A percentile compares a stretch with the other conserved stretches of the same genome.
Evolutionary conservation across 1,140 invertebrate species (phyloP).

Genomic region (Lamellibrachia luymesi): DNA sequence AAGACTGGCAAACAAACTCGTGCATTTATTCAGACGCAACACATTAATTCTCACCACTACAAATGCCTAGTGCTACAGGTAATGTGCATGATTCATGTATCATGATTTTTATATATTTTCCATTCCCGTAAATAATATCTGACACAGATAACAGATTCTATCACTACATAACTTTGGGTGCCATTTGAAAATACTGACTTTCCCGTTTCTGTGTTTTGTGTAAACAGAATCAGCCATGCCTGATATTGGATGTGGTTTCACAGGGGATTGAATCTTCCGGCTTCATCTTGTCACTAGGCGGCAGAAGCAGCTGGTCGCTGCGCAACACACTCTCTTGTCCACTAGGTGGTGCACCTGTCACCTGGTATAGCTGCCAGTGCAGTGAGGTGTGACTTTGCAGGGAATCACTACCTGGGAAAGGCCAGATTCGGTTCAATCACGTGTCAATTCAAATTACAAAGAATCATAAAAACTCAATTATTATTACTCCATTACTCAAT

Average conservation of each 20-base stretch:
- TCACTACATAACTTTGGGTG: not conserved
- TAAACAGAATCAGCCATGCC: not conserved
- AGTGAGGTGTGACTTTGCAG: not conserved
- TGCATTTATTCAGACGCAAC: not conserved
- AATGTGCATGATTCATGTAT: too few species aligned
- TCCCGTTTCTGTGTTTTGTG: too few species aligned
- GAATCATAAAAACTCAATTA: too few species aligned
- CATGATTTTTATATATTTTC: not conserved
- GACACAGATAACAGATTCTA: not conserved
- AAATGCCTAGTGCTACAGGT: not conserved
- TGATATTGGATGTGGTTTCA: not conserved
- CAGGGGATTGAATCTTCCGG: not conserved
- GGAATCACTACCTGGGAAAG: too few species aligned
- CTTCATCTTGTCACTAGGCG: not conserved
- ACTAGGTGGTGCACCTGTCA: not conserved
- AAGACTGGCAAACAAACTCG: not conserved
- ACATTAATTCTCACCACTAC: too few species aligned
- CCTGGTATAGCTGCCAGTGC: not conserved
- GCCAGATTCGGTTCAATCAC: too few species aligned
- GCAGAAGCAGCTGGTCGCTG: not conserved
- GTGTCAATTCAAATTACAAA: too few species aligned
- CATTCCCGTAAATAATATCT: not conserved
- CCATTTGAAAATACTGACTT: not conserved
- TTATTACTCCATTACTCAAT: too few species aligned
- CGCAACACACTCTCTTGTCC: not conserved